Conservation (phyloP, 1,140 invertebrate genomes). For the Yoshiicerus persimilis region DNA sequence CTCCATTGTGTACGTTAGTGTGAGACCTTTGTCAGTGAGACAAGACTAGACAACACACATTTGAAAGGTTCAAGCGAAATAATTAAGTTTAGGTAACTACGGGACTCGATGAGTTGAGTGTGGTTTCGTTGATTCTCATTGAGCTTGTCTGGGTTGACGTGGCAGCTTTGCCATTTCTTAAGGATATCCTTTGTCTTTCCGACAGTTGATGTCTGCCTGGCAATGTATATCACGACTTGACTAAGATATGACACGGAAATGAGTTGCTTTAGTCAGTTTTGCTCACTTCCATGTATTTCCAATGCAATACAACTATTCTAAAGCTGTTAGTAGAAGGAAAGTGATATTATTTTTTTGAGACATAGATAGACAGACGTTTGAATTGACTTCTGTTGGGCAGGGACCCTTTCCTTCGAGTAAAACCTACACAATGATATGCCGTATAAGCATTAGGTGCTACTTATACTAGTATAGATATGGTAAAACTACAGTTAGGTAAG, state of each 20-base stretch:
- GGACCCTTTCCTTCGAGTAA: background rate
- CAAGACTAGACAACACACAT: background rate
- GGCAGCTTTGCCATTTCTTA: conserved; percentile 20
- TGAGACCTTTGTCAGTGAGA: background rate
- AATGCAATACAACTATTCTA: background rate
- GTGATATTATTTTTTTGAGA: background rate
- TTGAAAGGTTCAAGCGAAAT: conserved; percentile 13
- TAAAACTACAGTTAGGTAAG: too few relatives aligned
- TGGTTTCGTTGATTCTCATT: background rate
- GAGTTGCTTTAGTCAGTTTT: background rate
- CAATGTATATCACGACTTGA: background rate
- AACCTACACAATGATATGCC: background rate
- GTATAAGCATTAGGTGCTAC: background rate
- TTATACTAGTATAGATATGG: background rate
- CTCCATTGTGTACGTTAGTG: background rate
- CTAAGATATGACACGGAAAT: background rate
- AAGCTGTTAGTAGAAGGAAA: background rate
- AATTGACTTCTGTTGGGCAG: background rate
- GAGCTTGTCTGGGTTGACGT: conserved; percentile 9
- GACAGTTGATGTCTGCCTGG: background rate
- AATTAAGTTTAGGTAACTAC: conserved; percentile 11
- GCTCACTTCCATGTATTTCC: background rate
- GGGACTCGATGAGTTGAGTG: background rate
- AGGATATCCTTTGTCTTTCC: conserved; percentile 19
- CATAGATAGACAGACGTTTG: background rate